Percentiles rank a stretch among this genome's conserved stretches.
phyloP scores from a whole-genome alignment of 2,113 vertebrate species.

The Actenoides hombroni region DNA sequence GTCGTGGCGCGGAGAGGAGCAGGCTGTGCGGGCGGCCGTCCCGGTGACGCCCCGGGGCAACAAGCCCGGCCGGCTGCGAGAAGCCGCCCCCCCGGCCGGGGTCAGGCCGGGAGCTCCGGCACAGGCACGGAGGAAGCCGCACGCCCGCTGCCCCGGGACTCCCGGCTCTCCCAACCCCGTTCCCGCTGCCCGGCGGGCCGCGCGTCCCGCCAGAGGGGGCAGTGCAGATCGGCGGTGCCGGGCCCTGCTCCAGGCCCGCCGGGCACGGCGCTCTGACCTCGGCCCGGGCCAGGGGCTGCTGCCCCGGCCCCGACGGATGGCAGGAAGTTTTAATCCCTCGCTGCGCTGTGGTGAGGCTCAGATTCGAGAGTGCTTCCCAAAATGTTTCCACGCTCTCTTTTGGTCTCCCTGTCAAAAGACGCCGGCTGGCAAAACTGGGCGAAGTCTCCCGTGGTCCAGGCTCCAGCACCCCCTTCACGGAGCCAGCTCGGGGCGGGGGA shows the following conservation, averaged over 20 bases:
- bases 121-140: not conserved
- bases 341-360: not conserved
- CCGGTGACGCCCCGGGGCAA: not conserved
- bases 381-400: not conserved
- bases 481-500: not conserved
- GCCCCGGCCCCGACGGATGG: no score
- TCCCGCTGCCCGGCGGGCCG: not conserved
- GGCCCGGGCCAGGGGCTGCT: not conserved
- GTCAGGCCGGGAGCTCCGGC: not conserved
- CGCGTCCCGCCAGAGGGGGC: conserved; percentile 23
- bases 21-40: not conserved
- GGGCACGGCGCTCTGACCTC: not conserved
- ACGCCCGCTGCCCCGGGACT: rapidly evolving
- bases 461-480: not conserved
- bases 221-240: not conserved
- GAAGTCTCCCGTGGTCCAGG: no score
- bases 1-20: not conserved
- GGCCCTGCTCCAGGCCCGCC: not conserved
- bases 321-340: no score
- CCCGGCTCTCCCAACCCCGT: no score
- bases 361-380: not conserved
- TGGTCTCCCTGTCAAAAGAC: not conserved
- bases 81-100: not conserved
- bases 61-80: not conserved
- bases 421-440: not conserved